Evolutionary conservation across 1,140 invertebrate genomes (phyloP), one percentile per base, ranked within the genome.

Genomic region (Drosophila navojoa): DNA sequence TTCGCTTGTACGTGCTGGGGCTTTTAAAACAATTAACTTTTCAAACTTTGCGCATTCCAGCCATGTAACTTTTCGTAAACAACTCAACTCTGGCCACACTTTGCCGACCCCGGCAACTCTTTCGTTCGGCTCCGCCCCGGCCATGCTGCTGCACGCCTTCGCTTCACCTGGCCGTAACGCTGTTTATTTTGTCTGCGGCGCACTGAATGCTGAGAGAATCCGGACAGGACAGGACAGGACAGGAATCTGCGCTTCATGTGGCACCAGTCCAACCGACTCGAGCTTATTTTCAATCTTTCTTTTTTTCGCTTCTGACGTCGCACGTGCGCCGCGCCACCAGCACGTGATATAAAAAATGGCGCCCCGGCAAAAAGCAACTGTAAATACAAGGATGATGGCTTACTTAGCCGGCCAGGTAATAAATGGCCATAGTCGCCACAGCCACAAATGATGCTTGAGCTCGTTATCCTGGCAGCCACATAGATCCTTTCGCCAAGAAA

Each of bases 381-480:
- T 71, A 89, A 89, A 89, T 89, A 84, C 77, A 76, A 49, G 53
- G 64, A 80, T 84, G 84, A 89, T 84, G 84, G 77, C 84, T 89
- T 75, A 80, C 77, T 89, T 89, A 61, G 73, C 71, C 64, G 68
- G 60, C 70, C 54, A 66, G 84, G 79, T 87, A 87, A 89, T 87
- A 89, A 87, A 87, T 89, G 79, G 59, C 64, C 60, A 72, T 49
- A 62, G 47, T 38, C 38, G 72, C 47, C 72, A 44, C 45, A 42
- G 53, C 71, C 66, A 68, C 71, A 70, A 62, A 69, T 69, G 71
- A 57, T 58, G 66, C 66, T 73, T 55, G 50, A 53, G 64, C 55
- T 69, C 71, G 71, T 74, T 74, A 70, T 53, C 52, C 49, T 52
- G 45, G 42, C 49, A 47, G 55, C 50, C 57, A 47, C 57, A 68